These are phyloP conservation scores for Drosophila gaucha DNA, from an alignment of 2,888 invertebrate species.

Conservation along the genomic window DNA sequence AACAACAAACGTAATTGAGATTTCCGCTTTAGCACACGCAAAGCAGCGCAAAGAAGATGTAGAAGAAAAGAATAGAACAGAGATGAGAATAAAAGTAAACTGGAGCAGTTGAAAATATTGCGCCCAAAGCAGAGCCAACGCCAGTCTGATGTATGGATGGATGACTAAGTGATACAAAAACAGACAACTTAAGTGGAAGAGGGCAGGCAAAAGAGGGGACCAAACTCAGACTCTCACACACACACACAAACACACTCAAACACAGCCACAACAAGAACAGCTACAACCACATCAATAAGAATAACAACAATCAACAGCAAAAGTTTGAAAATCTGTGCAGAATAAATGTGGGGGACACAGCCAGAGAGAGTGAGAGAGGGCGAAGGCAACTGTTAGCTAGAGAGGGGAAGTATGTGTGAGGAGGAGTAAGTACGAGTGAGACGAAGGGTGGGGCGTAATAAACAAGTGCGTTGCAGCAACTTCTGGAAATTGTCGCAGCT, in stretches of 20 bases:
- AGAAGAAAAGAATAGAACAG: conserved; percentile 11
- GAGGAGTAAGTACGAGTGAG: too few species aligned
- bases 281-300: conserved; percentile 6
- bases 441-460: background rate
- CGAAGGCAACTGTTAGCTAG: background rate
- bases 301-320: conserved; percentile 45
- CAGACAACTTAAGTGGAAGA: conserved; percentile 5
- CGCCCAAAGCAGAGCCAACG: conserved; percentile 47
- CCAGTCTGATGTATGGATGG: conserved; percentile 43
- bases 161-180: conserved; percentile 17
- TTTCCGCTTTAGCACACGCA: conserved; percentile 62
- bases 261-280: conserved; percentile 1
- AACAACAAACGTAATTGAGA: conserved; percentile 67
- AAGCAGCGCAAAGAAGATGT: conserved; percentile 1
- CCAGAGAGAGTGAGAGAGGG: background rate
- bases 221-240: background rate
- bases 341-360: conserved; percentile 1
- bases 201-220: background rate
- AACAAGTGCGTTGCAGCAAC: conserved; percentile 25
- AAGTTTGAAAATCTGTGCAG: conserved; percentile 51
- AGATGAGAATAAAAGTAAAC: conserved; percentile 32
- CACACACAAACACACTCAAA: background rate
- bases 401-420: background rate
- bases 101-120: conserved; percentile 68
- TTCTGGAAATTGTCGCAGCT: conserved; percentile 47